Conservation (phyloP, 2,797 vertebrate species). For the Crypturellus tataupa region DNA sequence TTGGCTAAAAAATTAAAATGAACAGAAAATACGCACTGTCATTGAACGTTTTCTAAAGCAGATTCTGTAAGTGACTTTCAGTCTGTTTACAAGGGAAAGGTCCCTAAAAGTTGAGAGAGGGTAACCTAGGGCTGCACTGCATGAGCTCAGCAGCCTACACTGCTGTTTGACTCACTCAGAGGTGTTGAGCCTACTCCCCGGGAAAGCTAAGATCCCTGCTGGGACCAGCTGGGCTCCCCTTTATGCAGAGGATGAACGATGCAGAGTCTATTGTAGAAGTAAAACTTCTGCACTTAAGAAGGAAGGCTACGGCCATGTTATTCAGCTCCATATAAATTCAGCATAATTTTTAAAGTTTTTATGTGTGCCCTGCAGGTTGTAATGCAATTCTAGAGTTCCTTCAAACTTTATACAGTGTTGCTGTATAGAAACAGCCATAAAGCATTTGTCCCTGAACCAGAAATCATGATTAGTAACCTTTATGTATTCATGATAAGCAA, state of each 20-base stretch:
- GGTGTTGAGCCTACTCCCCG: not conserved
- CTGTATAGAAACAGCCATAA: not conserved
- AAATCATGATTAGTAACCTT: not conserved
- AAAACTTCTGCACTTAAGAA: not conserved
- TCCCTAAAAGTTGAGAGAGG: not conserved
- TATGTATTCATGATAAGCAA: not conserved
- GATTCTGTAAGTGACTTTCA: not conserved
- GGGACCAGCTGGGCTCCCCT: not conserved
- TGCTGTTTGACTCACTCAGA: not conserved
- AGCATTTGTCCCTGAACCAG: not conserved
- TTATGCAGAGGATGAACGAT: not conserved
- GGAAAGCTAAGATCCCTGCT: not conserved
- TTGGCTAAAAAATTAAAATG: not conserved
- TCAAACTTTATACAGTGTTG: not conserved
- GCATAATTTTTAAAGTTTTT: not conserved
- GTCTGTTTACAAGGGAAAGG: not conserved
- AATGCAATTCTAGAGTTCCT: not conserved
- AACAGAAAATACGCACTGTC: not conserved
- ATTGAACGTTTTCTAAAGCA: not conserved
- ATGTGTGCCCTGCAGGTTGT: not conserved
- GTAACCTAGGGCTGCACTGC: not conserved
- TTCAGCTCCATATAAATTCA: not conserved
- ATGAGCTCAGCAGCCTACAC: not conserved
- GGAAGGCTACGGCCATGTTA: not conserved
- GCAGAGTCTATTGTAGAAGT: not conserved